Base-by-base conservation (phyloP, 2,113 vertebrate species). In the Actenoides lindsayi region DNA sequence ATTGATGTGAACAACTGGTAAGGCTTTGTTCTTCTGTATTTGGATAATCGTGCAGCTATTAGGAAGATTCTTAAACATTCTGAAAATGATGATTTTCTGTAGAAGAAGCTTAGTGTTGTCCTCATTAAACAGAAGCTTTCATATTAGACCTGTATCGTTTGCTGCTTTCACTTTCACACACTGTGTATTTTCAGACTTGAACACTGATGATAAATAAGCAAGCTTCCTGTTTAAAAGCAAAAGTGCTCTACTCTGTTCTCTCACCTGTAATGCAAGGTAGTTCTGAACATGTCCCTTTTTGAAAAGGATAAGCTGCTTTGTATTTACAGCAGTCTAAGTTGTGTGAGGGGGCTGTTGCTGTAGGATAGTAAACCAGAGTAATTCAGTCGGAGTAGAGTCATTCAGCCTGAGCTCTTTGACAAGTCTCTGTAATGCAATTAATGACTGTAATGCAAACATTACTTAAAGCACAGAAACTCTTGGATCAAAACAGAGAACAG, bases 311-410 rank as follows among this genome's bases (percentile, higher is more conserved):
- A 35, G 53, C 25, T 68, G 28, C 3, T 63, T 37, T 83, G 46
- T 71, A 11, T 64, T 64, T 21, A 2, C 59, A 57, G n/a, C 56
- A 48, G 0, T 13, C 19, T 2, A 11, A 24, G 25, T 12, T 51
- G 42, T 13, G 2, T 2, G 0, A 27, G 59, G 25, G 46, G 69
- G 17, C 15, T 68, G 18, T 28, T 44, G 31, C 68, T 74, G 0
- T 16, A 33, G 48, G 33, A 9, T 13, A 31, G n/a, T 50, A 74
- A 18, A 63, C 44, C 33, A 56, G 14, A 24, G 31, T 9, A 7
- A 51, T 51, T 25, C 50, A 51, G 7, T 24, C 50, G 64, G 14
- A 24, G n/a, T 8, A 10, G 31, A 10, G 31, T 11, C 20, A 11
- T 53, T 90, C 56, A 53, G 5, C 35, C 15, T 35, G 64, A 62